Evolutionary conservation across 2,797 vertebrate species (phyloP), one percentile per base, ranked within the genome.

Genomic region (Anguilla anguilla): DNA sequence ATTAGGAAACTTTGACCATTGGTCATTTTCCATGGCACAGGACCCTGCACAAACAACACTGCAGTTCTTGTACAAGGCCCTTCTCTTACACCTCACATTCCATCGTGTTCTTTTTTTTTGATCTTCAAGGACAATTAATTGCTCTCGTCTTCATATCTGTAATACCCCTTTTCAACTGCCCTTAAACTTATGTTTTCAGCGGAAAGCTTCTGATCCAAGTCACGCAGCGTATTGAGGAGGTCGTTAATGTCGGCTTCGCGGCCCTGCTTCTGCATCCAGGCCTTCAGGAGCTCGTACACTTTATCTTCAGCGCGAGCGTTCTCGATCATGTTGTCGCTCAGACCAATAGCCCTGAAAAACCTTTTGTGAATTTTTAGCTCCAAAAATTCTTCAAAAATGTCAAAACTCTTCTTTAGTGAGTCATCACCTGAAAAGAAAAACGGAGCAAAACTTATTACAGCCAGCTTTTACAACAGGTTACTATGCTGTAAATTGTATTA

Each of bases 211-310:
- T 97, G 96, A 93, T 96, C 95, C 93, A 97, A 92, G 4, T 92
- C 93, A 0, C 96, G 93, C 88, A 97, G 87, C 28, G 94, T 92
- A 0, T 95, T 88, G 3, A 97, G 84, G 91, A 97, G 94, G 89
- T 93, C 89, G 89, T 97, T 97, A 92, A 97, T 96, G 93, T 96
- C 95, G 0, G 96, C 96, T 25, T 95, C 95, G 0, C 96, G 95
- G 22, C 96, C 96, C 90, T 95, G 94, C 49, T 93, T 92, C 92
- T 97, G 96, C 96, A 96, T 96, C 96, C 96, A 97, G 91, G 91
- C 95, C 89, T 95, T 95, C 87, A 97, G 94, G 89, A 97, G 95
- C 67, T 97, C 96, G 35, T 97, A 97, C 82, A 97, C 96, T 85
- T 96, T 96, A 94, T 97, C 96, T 0, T 79, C 74, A 0, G 93